These are phyloP conservation scores for Leucophenga montana DNA, from an alignment of 2,888 invertebrate species.

Conservation along the genomic window DNA sequence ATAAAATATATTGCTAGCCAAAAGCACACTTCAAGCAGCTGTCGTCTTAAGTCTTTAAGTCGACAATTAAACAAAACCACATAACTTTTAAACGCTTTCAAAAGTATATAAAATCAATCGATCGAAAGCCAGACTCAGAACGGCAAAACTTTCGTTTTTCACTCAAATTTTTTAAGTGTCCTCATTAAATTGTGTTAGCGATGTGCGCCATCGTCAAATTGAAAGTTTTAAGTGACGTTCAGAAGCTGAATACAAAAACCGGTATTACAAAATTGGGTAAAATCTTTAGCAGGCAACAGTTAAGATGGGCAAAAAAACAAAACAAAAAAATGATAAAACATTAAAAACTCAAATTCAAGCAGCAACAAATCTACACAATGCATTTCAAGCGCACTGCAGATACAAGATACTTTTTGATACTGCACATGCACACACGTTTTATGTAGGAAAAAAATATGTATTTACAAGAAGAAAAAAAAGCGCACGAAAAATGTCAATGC, in stretches of 20 bases:
- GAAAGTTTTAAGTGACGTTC: background rate
- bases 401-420: too few relatives aligned
- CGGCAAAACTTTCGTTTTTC: constrained; percentile 1
- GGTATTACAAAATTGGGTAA: constrained; percentile 1
- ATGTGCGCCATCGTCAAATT: background rate
- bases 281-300: background rate
- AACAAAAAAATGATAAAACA: background rate
- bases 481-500: constrained; percentile 6
- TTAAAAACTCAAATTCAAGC: background rate
- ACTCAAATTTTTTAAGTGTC: background rate
- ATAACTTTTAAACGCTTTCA: too few relatives aligned
- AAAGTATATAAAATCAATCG: background rate
- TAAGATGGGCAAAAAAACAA: background rate
- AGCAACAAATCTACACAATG: background rate
- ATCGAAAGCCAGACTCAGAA: background rate
- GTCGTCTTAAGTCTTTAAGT: too few relatives aligned
- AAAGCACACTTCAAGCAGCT: background rate
- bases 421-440: background rate
- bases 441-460: background rate
- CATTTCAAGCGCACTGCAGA: too few relatives aligned
- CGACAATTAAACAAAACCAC: background rate
- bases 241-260: background rate
- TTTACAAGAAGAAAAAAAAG: background rate
- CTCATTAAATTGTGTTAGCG: background rate
- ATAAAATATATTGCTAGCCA: background rate